Conservation (phyloP, 2,888 invertebrate species). For the Tetragonula carbonaria region DNA sequence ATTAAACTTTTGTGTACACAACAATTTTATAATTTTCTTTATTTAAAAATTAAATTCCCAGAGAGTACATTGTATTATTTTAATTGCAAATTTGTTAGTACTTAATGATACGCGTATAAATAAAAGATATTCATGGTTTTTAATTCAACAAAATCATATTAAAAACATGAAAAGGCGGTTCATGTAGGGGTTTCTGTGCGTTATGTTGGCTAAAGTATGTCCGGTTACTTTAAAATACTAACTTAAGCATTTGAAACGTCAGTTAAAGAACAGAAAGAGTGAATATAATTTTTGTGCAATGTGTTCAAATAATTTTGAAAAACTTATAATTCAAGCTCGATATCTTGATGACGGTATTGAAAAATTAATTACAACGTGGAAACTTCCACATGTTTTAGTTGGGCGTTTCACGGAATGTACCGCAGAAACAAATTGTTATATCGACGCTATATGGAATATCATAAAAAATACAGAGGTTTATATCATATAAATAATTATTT, state of each 20-base stretch:
- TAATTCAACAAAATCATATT: background rate
- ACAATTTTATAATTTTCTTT: background rate
- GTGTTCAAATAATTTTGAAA: constrained; percentile 43
- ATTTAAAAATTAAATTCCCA: background rate
- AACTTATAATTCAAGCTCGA: constrained; percentile 25
- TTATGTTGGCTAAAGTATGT: background rate
- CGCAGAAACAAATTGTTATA: constrained; percentile 12
- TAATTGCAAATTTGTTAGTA: background rate
- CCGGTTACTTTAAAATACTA: background rate
- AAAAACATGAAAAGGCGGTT: background rate
- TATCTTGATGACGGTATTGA: constrained; percentile 54
- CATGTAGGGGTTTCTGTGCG: background rate
- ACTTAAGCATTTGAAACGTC: background rate
- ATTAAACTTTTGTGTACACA: background rate
- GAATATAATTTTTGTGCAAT: constrained; percentile 13
- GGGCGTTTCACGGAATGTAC: constrained; percentile 51
- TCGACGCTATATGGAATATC: constrained; percentile 30
- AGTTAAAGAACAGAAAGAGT: background rate
- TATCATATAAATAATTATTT: background rate
- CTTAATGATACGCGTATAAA: background rate
- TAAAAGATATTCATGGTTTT: no score
- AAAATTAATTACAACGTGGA: constrained; percentile 44
- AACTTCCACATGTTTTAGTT: constrained; percentile 42
- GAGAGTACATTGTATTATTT: background rate
- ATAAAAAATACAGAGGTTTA: constrained; percentile 21